Conservation (phyloP, 2,888 invertebrate species). For the Caenorhabditis becei region DNA sequence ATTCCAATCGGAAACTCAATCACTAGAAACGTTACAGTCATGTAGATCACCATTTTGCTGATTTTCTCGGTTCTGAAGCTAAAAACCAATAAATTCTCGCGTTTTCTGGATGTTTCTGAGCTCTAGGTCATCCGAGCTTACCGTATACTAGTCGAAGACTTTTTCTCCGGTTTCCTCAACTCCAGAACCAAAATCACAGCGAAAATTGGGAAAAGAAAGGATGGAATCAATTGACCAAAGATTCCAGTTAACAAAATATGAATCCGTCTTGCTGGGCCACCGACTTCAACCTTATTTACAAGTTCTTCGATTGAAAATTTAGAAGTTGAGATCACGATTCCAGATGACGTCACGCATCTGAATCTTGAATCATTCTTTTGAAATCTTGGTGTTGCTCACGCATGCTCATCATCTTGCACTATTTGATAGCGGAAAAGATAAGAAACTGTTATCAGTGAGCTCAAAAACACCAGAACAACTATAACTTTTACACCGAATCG, state of each 20-base stretch:
- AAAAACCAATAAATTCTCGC: no score
- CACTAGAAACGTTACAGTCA: constrained; percentile 33
- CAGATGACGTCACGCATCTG: constrained; percentile 19
- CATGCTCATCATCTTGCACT: constrained; percentile 15
- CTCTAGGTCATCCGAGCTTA: no score
- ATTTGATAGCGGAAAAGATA: constrained; percentile 32
- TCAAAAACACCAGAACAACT: background rate
- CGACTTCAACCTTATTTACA: background rate
- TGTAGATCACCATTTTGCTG: constrained; percentile 39
- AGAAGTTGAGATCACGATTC: background rate
- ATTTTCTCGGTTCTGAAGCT: constrained; percentile 27
- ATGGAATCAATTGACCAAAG: constrained; percentile 36
- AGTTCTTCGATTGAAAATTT: constrained; percentile 14
- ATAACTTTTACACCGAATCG: constrained; percentile 15
- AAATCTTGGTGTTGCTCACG: background rate
- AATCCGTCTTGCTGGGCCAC: constrained; percentile 1
- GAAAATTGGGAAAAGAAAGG: constrained; percentile 27
- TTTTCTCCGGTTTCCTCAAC: constrained; percentile 30
- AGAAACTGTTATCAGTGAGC: constrained; percentile 8
- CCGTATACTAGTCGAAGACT: background rate
- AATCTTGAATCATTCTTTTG: no score
- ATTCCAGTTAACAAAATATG: constrained; percentile 35
- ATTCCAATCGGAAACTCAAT: constrained; percentile 44
- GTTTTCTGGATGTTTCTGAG: no score
- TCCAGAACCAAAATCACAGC: constrained; percentile 23